phyloP scores from a whole-genome alignment of 2,888 invertebrate genomes.

The Cryptophagus acutangulus region DNA sequence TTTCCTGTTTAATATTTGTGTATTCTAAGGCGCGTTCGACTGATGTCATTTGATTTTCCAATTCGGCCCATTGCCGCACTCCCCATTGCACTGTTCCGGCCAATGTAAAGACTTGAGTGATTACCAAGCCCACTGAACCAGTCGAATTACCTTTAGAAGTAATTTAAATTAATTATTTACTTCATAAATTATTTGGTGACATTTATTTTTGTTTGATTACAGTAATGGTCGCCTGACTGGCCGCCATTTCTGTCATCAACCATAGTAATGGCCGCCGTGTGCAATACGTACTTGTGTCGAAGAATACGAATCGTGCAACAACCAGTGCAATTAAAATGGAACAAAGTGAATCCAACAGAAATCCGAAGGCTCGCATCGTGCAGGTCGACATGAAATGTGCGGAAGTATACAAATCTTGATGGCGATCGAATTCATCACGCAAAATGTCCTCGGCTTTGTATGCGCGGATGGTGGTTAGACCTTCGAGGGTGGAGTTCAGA shows the following conservation, averaged over 20 bases:
- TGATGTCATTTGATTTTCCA: conserved; percentile 75
- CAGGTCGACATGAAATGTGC: conserved; percentile 36
- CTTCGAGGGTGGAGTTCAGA: conserved; percentile 43
- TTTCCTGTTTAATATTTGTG: conserved; percentile 48
- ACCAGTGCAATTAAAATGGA: conserved; percentile 28
- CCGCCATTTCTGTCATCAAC: too few relatives aligned
- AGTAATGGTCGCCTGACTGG: too few relatives aligned
- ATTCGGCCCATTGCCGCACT: conserved; percentile 79
- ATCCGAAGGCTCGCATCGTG: conserved; percentile 38
- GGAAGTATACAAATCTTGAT: conserved; percentile 43
- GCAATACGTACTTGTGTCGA: conserved; percentile 33
- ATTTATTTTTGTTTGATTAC: too few relatives aligned
- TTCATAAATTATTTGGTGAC: too few relatives aligned
- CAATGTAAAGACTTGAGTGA: conserved; percentile 72
- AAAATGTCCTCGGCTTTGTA: conserved; percentile 38
- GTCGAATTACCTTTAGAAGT: conserved; percentile 28
- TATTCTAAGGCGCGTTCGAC: conserved; percentile 69
- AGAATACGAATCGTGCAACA: conserved; percentile 27
- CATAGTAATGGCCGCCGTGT: too few relatives aligned
- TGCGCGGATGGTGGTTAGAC: conserved; percentile 44
- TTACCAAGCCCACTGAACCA: conserved; percentile 53
- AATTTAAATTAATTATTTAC: conserved; percentile 3
- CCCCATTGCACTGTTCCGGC: conserved; percentile 62
- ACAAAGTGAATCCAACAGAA: conserved; percentile 36
- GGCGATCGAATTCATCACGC: conserved; percentile 39